Percentiles rank a stretch among this genome's conserved stretches.
phyloP scores from a whole-genome alignment of 1,140 invertebrate species.

The Anastrepha ludens region DNA sequence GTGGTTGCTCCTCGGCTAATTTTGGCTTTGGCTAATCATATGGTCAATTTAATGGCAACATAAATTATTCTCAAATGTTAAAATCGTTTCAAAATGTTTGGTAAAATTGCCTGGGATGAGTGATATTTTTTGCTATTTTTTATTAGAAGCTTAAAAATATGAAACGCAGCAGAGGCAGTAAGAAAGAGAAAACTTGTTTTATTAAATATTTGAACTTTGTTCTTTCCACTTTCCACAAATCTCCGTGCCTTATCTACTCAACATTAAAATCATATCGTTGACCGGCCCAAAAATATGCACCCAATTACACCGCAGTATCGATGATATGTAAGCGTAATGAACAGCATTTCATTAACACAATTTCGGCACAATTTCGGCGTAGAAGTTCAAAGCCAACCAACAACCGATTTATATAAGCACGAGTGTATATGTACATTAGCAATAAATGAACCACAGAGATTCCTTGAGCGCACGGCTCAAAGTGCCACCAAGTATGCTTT shows the following conservation, averaged over 20 bases:
- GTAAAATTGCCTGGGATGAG: not conserved
- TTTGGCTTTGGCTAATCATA: slow-evolving; percentile 14
- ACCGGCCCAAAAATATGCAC: not conserved
- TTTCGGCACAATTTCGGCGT: not conserved
- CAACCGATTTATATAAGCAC: not conserved
- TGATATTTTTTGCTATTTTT: not conserved
- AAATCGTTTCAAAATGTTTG: not conserved
- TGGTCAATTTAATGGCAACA: slow-evolving; percentile 44
- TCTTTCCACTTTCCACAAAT: no score
- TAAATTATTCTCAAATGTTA: slow-evolving; percentile 11
- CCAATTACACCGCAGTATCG: not conserved
- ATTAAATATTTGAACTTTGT: no score
- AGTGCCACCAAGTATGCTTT: slow-evolving; percentile 23
- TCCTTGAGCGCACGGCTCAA: not conserved
- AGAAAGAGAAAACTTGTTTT: no score
- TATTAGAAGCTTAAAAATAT: not conserved
- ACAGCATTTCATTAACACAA: not conserved
- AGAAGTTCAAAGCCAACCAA: not conserved
- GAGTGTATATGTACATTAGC: no score
- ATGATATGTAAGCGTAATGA: not conserved
- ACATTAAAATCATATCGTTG: not conserved
- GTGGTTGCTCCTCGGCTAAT: not conserved
- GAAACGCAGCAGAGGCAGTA: no score
- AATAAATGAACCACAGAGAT: not conserved
- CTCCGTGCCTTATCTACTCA: no score